Conservation (phyloP, 2,113 vertebrate species). For the Mionectes macconnelli region DNA sequence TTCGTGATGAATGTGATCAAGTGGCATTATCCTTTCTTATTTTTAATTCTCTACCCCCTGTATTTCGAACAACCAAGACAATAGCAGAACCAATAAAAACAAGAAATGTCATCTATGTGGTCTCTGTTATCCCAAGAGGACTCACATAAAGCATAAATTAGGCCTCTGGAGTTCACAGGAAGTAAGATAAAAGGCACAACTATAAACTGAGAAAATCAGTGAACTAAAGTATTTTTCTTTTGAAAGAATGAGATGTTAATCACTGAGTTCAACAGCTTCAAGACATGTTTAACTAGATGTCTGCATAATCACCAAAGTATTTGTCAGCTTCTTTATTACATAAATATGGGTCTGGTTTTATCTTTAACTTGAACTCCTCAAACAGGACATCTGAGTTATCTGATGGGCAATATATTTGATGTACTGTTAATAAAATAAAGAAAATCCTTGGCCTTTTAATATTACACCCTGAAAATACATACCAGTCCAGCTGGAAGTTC, state of each 20-base stretch:
- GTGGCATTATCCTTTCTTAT: neutral
- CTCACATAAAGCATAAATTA: neutral
- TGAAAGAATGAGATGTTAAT: neutral
- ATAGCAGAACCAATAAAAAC: neutral
- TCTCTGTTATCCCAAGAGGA: neutral
- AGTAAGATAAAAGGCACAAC: neutral
- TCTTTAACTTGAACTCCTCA: neutral
- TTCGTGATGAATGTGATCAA: neutral
- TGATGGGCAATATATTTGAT: neutral
- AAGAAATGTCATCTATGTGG: neutral
- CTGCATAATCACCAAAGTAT: neutral
- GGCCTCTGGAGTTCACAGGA: neutral
- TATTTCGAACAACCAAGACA: neutral
- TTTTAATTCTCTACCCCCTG: neutral
- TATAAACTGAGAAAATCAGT: neutral
- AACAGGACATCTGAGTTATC: neutral
- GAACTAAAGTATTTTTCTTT: neutral
- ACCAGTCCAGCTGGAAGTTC: neutral
- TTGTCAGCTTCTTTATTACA: neutral
- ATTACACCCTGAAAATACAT: neutral
- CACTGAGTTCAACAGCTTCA: neutral
- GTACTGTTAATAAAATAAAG: neutral
- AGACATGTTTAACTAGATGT: neutral
- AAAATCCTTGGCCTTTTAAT: neutral
- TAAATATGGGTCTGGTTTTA: neutral